Conservation (phyloP, 2,888 invertebrate species). For the Drosophila mimica region DNA sequence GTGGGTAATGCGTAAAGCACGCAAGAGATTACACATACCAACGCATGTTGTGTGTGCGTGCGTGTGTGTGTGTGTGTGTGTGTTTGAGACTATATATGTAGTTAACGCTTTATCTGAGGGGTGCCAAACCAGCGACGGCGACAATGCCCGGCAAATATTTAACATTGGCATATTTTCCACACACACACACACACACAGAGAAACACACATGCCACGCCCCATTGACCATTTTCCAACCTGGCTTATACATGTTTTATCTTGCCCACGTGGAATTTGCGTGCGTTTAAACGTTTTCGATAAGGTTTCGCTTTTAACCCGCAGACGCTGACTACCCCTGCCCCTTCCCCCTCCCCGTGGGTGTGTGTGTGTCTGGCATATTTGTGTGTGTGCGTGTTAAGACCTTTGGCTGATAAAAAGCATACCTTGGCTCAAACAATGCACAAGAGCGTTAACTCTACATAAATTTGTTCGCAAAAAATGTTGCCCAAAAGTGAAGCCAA, state of each 20-base stretch:
- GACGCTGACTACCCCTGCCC: slow-evolving; percentile 36
- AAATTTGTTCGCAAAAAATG: slow-evolving; percentile 40
- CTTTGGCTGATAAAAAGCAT: slow-evolving; percentile 78
- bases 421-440: slow-evolving; percentile 69
- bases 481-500: slow-evolving; percentile 44
- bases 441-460: slow-evolving; percentile 53
- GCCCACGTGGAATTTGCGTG: slow-evolving; percentile 82
- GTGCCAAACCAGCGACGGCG: slow-evolving; percentile 64
- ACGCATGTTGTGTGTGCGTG: slow-evolving; percentile 27
- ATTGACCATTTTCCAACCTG: slow-evolving; percentile 51
- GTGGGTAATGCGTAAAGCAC: slow-evolving; percentile 80
- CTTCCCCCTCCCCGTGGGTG: slow-evolving; percentile 15
- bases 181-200: slow-evolving; percentile 50
- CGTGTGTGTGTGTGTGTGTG: slow-evolving; percentile 20
- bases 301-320: slow-evolving; percentile 81
- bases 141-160: slow-evolving; percentile 77
- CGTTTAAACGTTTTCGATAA: slow-evolving; percentile 82
- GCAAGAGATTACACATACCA: slow-evolving; percentile 80
- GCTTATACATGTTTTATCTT: slow-evolving; percentile 81
- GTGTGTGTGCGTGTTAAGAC: slow-evolving; percentile 79
- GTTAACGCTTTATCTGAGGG: slow-evolving; percentile 79
- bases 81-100: slow-evolving; percentile 61
- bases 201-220: slow-evolving; percentile 36
- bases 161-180: slow-evolving; percentile 80
- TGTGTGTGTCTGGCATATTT: slow-evolving; percentile 67